phyloP scores from a whole-genome alignment of 1,140 invertebrate genomes.

The Tyrophagus putrescentiae region DNA sequence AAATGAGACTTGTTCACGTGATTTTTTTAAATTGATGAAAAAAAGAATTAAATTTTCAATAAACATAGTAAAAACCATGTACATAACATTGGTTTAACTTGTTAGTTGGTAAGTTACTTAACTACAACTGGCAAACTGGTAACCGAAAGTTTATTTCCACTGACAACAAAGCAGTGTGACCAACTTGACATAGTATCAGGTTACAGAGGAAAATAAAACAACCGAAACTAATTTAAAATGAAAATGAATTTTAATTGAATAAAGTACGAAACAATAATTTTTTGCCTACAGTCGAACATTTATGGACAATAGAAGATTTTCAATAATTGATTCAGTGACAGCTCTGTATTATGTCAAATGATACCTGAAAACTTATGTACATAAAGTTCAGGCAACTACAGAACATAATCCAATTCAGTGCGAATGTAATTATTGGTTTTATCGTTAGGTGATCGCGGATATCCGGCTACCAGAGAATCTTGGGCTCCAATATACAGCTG shows the following conservation, averaged over 20 bases:
- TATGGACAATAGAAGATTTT: not conserved
- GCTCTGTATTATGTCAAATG: not conserved
- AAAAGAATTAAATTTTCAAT: too few relatives aligned
- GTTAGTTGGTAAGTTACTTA: too few relatives aligned
- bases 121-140: too few relatives aligned
- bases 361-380: too few relatives aligned
- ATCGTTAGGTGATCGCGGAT: constrained; percentile 85
- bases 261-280: not conserved
- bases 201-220: too few relatives aligned
- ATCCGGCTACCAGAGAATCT: constrained; percentile 92
- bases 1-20: too few relatives aligned
- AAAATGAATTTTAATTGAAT: not conserved
- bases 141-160: too few relatives aligned
- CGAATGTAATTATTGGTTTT: constrained; percentile 85
- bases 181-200: too few relatives aligned
- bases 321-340: not conserved
- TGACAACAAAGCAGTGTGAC: too few relatives aligned
- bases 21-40: too few relatives aligned
- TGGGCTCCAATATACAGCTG: constrained; percentile 97
- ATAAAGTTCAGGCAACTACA: constrained; percentile 48
- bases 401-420: constrained; percentile 89
- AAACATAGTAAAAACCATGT: too few relatives aligned
- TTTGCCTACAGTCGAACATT: not conserved
- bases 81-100: too few relatives aligned
- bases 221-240: not conserved